Conservation (phyloP, 2,797 vertebrate species). For the Scomberomorus guttatus region DNA sequence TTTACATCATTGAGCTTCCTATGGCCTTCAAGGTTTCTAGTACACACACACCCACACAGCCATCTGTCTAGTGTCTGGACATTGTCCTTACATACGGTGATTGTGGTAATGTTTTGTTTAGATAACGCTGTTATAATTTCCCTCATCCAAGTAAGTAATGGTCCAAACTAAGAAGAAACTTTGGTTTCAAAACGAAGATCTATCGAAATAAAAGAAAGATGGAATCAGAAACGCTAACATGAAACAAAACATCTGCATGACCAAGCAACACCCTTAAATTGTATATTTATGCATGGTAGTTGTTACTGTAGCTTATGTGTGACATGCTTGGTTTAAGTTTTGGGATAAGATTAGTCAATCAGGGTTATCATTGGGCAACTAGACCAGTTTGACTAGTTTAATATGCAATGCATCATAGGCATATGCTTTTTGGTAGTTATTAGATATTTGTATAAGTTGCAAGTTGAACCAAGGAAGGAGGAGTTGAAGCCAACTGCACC, state of each 20-base stretch:
- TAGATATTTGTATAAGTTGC: not conserved
- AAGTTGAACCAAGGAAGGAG: not conserved
- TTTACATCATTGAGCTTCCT: conserved; percentile 94
- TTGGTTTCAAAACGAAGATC: too few relatives aligned
- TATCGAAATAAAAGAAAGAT: not conserved
- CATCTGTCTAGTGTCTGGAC: not conserved
- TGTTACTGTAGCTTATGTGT: not conserved
- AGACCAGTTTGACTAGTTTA: not conserved
- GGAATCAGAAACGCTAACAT: not conserved
- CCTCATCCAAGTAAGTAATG: not conserved
- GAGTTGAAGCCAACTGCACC: not conserved
- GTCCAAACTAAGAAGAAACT: not conserved
- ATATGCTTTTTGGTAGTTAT: not conserved
- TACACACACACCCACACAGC: not conserved
- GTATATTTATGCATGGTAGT: not conserved
- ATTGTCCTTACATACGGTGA: not conserved
- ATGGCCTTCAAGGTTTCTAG: conserved; percentile 92
- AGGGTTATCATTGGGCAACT: not conserved
- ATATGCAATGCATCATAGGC: not conserved
- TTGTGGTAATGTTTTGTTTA: not conserved
- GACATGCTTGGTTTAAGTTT: not conserved
- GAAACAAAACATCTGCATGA: not conserved
- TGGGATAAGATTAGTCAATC: not conserved
- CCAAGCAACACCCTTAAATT: too few relatives aligned
- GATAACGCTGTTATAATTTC: not conserved